Evolutionary conservation across 1,140 invertebrate species (phyloP), one percentile per base, ranked within the genome.

Genomic region (Micrasema minimum): DNA sequence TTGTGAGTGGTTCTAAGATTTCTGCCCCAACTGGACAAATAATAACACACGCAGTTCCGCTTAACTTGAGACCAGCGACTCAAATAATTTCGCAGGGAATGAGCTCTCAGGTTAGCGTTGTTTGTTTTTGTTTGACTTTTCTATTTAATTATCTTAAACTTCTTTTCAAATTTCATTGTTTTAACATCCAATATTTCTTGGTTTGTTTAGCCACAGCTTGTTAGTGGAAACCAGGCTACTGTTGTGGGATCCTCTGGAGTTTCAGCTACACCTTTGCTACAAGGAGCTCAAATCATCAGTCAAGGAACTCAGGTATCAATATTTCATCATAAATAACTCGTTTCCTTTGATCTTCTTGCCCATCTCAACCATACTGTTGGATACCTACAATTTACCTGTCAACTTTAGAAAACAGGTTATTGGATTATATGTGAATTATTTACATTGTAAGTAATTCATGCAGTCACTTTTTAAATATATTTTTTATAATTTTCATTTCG

Each of bases 261-360:
- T 9, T 38, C 46, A 7, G 51, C 55, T 1, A 48, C 37, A 14
- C 53, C 72, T 11, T 38, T 71, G 2, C 48, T 71, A 6, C 72
- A 74, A 37, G 72, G 72, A 23, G 57, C 72, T 37, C 72, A 71
- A 18, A 74, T 74, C 38, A 68, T 74, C 37, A 64, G 69, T 51
- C 69, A 74, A 59, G 69, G 69, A 55, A 64, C 57, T 6, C 72
- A 73, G 61, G 72, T 73, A 66, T 7, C n/a, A n/a, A n/a, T n/a
- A n/a, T n/a, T n/a, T n/a, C n/a, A n/a, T 48, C 1, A 23, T 23
- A 23, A 31, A 37, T 37, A n/a, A n/a, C n/a, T n/a, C n/a, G n/a
- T n/a, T n/a, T n/a, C n/a, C n/a, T n/a, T n/a, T n/a, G n/a, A 45
- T 45, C 18, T 45, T 37, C 20, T 57, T 57, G 9, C n/a, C 23